Percentiles rank a stretch among this genome's conserved stretches.
Conservation (phyloP, 2,113 vertebrate species). For the Thermophis baileyi region DNA sequence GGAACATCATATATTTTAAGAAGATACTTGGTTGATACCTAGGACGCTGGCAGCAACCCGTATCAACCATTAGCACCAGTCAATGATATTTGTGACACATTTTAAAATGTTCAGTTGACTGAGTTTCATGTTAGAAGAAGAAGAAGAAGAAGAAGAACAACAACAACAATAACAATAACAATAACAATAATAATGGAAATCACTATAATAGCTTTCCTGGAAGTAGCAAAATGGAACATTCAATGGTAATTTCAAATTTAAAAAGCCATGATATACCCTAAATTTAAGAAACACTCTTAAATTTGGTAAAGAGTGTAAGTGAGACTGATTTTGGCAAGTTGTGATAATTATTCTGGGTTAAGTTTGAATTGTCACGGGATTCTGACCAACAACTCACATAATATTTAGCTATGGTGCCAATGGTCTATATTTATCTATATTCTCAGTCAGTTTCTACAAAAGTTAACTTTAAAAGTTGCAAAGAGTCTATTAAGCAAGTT, state of each 20-base stretch:
- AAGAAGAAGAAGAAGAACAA: no score
- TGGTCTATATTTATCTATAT: slow-evolving; percentile 39
- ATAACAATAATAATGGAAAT: no score
- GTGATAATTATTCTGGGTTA: background rate
- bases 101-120: no score
- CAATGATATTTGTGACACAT: no score
- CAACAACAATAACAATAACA: no score
- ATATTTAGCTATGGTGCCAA: background rate
- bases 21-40: no score
- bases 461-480: slow-evolving; percentile 42
- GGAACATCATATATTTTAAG: no score
- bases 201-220: background rate
- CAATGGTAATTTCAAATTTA: background rate
- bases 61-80: no score
- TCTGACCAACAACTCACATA: background rate
- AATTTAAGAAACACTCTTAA: background rate
- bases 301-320: background rate
- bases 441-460: background rate
- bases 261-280: background rate
- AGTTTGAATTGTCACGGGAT: background rate
- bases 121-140: no score
- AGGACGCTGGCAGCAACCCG: no score
- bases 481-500: slow-evolving; percentile 41
- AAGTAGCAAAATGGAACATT: background rate
- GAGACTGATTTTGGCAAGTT: background rate